Percentiles rank a stretch among this genome's conserved stretches.
Conservation (phyloP, 2,888 invertebrate genomes). For the Calameuta idolon region DNA sequence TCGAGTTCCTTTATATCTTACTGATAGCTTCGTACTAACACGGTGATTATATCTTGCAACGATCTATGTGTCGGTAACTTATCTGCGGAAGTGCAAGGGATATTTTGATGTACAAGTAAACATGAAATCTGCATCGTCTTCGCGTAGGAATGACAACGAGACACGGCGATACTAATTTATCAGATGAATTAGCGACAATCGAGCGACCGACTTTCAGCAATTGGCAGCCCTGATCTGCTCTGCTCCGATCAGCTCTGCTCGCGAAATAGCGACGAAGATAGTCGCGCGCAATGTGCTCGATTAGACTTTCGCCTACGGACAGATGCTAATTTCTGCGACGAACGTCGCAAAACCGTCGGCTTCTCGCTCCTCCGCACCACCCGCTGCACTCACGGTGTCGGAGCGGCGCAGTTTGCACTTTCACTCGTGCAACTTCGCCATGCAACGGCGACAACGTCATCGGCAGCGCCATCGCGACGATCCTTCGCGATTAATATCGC, state of each 20-base stretch:
- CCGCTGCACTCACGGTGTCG: slow-evolving; percentile 24
- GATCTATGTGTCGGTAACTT: background rate
- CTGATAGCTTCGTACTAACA: background rate
- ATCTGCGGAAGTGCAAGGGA: too few species aligned
- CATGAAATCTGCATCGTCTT: too few species aligned
- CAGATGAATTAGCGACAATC: too few species aligned
- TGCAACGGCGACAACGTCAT: background rate
- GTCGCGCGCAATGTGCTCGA: background rate
- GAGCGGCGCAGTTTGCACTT: slow-evolving; percentile 39
- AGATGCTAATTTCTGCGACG: slow-evolving; percentile 48
- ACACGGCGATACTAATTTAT: background rate
- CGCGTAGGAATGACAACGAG: too few species aligned
- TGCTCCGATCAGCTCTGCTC: background rate
- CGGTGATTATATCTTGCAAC: too few species aligned
- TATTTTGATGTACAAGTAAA: too few species aligned
- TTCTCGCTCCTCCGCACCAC: slow-evolving; percentile 36
- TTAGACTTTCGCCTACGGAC: slow-evolving; percentile 14
- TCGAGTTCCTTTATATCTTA: background rate
- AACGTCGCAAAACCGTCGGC: slow-evolving; percentile 41
- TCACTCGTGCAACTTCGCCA: slow-evolving; percentile 38
- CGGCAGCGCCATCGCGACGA: slow-evolving; percentile 28
- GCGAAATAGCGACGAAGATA: background rate
- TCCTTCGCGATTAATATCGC: slow-evolving; percentile 39
- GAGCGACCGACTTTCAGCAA: background rate
- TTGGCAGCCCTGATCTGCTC: too few species aligned